Base-by-base conservation (phyloP, 2,113 vertebrate genomes). In the Sakesphorus luctuosus region DNA sequence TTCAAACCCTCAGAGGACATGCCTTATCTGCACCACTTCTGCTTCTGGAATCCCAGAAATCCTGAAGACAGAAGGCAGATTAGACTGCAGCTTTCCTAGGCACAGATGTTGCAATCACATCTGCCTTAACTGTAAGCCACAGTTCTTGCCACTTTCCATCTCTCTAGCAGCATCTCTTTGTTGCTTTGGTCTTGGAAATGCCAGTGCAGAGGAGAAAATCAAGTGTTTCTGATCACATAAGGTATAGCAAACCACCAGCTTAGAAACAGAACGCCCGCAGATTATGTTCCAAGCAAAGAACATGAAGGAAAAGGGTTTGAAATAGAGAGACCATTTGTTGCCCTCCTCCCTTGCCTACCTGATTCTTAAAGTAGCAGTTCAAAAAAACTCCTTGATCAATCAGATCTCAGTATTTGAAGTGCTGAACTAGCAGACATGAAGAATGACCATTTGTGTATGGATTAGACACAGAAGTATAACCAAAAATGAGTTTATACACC, bases 21-120 rank as follows among this genome's bases (percentile, higher is more conserved):
- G 18, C 16, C 90, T 94, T 90, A 89, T 90, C 86, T 93, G 61
- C 43, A 94, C 29, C 82, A 74, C 79, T 88, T 93, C 75, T 82
- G 56, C 77, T 80, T n/a, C 92, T 86, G 85, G 82, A 90, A 92
- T 90, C 79, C 59, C 90, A 93, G 83, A 83, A 93, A 94, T 83
- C 88, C 84, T 88, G 38, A 69, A 76, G 71, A 85, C 75, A 93
- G 80, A 77, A 92, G 59, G 90, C 53, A 72, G 71, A 76, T 90
- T 36, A 76, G 83, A 62, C 92, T 84, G 79, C 52, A 81, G 72
- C 76, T 77, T 77, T 86, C 55, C 92, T 31, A 38, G 75, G 76
- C 85, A 74, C 55, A 88, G 85, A 82, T 82, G 81, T 59, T 82
- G 69, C 90, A 55, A 75, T 47, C 93, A 49, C 81, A 94, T 84